A percentile compares a stretch with the other conserved stretches of the same genome.
phyloP scores from a whole-genome alignment of 64 coral and sea anemone species.

The Stylophora pistillata region DNA sequence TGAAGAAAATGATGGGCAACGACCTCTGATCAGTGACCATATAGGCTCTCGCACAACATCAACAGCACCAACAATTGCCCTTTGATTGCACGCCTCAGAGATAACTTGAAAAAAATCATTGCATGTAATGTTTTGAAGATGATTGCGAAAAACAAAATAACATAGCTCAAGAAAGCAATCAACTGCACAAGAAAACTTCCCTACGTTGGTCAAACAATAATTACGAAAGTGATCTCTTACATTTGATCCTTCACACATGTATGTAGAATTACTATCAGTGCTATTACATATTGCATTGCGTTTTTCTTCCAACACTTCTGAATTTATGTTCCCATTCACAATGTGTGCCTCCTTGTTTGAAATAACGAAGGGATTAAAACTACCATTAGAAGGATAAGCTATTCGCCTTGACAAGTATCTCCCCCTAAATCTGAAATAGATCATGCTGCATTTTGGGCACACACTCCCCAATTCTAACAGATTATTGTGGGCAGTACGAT shows the following conservation, averaged over 20 bases:
- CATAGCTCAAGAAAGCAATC: constrained; percentile 21
- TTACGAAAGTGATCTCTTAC: constrained; percentile 15
- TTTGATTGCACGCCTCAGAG: no score
- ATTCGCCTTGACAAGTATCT: no score
- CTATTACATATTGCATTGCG: no score
- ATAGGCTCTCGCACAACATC: constrained; percentile 7
- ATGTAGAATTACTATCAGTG: no score
- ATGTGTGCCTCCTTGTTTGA: constrained; percentile 42
- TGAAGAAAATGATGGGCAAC: constrained; percentile 17
- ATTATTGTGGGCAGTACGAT: constrained; percentile 20
- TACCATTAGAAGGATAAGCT: constrained; percentile 29
- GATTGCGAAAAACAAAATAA: constrained; percentile 15
- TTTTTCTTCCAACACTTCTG: background rate
- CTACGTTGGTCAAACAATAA: constrained; percentile 2
- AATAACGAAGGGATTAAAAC: constrained; percentile 47
- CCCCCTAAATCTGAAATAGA: background rate
- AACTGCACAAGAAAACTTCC: constrained; percentile 25
- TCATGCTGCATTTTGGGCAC: background rate
- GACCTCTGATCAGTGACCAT: background rate
- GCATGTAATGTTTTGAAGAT: background rate
- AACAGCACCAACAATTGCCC: constrained; percentile 11
- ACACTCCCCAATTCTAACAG: constrained; percentile 5
- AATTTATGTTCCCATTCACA: constrained; percentile 37
- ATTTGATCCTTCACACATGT: no score
- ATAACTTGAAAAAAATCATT: constrained; percentile 3